Evolutionary conservation across 2,113 vertebrate species (phyloP).

Genomic region (Cryptoleucopteryx plumbea): DNA sequence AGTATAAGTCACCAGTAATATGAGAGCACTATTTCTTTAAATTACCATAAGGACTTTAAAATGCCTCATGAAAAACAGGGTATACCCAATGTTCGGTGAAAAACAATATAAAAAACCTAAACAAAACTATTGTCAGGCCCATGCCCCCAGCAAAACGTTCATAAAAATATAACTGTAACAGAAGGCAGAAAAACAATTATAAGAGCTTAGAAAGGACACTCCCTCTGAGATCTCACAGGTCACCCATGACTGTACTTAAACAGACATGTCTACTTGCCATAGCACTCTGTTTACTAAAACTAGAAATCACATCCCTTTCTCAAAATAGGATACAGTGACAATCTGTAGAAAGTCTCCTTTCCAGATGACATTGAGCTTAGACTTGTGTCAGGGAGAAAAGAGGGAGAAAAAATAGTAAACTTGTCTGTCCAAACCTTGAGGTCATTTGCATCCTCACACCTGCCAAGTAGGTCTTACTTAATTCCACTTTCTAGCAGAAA

Average conservation of each 20-base stretch:
- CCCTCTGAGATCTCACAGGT: neutral
- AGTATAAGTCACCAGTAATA: neutral
- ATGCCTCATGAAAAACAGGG: neutral
- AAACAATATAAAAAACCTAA: neutral
- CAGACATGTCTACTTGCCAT: neutral
- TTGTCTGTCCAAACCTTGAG: neutral
- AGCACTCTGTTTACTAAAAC: neutral
- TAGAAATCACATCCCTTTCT: neutral
- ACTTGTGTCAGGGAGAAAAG: neutral
- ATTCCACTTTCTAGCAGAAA: neutral
- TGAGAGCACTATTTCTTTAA: neutral
- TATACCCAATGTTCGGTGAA: neutral
- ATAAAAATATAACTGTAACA: neutral
- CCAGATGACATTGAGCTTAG: neutral
- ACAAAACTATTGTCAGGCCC: neutral
- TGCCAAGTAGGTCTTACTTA: neutral
- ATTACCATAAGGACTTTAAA: neutral
- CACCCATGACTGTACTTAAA: neutral
- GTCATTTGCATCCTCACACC: neutral
- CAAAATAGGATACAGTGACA: neutral
- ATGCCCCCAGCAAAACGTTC: neutral
- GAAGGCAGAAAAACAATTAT: neutral
- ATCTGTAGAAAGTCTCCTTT: neutral
- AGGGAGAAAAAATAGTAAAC: neutral
- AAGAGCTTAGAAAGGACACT: neutral